These are phyloP conservation scores for Strigamia maritima DNA, from an alignment of 2,888 invertebrate genomes.

Conservation along the genomic window DNA sequence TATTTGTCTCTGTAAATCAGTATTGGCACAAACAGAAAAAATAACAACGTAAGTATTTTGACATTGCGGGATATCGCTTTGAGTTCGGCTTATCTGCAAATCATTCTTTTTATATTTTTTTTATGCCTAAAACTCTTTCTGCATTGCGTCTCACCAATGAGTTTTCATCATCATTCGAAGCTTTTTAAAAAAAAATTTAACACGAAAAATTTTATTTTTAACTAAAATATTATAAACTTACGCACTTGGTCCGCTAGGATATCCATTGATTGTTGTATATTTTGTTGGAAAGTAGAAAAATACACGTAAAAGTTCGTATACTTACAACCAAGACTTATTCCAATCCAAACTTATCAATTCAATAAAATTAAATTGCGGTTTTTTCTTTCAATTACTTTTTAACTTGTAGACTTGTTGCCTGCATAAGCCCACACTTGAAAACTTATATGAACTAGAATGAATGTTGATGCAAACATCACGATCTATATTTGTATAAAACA, in stretches of 20 bases:
- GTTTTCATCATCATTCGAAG: neutral
- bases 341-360: neutral
- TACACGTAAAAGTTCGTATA: constrained; percentile 48
- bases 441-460: neutral
- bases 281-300: constrained; percentile 52
- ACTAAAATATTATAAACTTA: neutral
- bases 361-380: neutral
- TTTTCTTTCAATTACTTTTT: neutral
- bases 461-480: neutral
- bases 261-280: neutral
- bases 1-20: neutral
- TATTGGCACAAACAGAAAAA: neutral
- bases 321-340: constrained; percentile 45
- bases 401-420: neutral
- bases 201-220: neutral
- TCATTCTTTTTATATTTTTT: neutral
- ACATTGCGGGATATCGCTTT: neutral
- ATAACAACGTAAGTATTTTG: neutral
- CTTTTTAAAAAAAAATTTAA: neutral
- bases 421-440: neutral
- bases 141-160: neutral
- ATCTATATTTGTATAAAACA: neutral
- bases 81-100: neutral
- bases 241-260: neutral
- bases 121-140: neutral